phyloP scores from a whole-genome alignment of 1,140 invertebrate species.

The Sarcophaga bullata region DNA sequence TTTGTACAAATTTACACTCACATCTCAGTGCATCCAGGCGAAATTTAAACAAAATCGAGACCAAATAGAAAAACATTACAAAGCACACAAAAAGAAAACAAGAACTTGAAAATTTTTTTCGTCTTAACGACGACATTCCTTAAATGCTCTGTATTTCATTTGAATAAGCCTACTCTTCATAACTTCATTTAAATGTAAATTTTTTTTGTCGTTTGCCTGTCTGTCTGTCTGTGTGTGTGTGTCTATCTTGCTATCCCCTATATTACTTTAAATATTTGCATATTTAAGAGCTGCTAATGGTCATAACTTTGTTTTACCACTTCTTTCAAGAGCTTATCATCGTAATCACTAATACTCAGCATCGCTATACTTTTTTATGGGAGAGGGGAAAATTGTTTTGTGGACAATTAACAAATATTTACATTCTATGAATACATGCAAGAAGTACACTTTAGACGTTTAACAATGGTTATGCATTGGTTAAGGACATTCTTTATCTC shows the following conservation, averaged over 20 bases:
- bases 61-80: no score
- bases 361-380: no score
- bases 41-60: no score
- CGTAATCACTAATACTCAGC: background rate
- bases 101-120: no score
- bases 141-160: background rate
- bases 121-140: background rate
- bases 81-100: no score
- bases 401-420: conserved; percentile 18
- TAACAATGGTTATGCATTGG: no score
- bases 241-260: background rate
- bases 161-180: background rate
- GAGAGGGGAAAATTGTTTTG: background rate
- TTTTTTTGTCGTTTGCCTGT: background rate
- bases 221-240: no score
- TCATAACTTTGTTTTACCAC: background rate
- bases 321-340: background rate
- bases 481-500: no score
- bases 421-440: background rate
- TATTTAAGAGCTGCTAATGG: conserved; percentile 17
- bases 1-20: no score
- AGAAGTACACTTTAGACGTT: no score
- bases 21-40: no score
- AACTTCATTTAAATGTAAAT: conserved; percentile 6
- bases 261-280: conserved; percentile 14